Conservation (phyloP, 2,888 invertebrate species). For the Amphipyra tragopoginis region DNA sequence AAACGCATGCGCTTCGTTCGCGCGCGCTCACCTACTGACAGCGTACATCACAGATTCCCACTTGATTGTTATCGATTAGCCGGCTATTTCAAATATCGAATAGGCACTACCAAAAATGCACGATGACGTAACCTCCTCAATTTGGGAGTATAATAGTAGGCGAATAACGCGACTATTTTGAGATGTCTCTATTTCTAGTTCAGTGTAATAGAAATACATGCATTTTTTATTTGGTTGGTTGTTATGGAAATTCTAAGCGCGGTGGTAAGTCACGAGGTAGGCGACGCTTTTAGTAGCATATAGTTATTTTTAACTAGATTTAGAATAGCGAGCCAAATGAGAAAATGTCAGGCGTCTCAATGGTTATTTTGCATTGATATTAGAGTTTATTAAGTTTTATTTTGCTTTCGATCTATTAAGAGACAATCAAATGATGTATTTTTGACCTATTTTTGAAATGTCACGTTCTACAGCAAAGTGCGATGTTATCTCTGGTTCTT, state of each 20-base stretch:
- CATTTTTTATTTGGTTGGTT: slow-evolving; percentile 45
- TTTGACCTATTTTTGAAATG: slow-evolving; percentile 50
- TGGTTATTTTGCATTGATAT: slow-evolving; percentile 60
- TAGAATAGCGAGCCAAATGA: slow-evolving; percentile 61
- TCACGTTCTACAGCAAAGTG: slow-evolving; percentile 26
- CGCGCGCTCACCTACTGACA: slow-evolving; percentile 78
- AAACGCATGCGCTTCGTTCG: slow-evolving; percentile 75
- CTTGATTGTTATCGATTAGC: slow-evolving; percentile 64
- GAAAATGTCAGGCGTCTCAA: slow-evolving; percentile 59
- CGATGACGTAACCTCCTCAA: slow-evolving; percentile 16
- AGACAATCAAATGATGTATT: slow-evolving; percentile 35
- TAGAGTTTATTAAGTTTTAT: slow-evolving; percentile 48
- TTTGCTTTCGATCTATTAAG: slow-evolving; percentile 42
- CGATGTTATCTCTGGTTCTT: slow-evolving; percentile 3
- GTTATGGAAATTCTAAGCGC: slow-evolving; percentile 61
- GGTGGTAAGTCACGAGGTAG: slow-evolving; percentile 60
- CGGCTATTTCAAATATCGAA: slow-evolving; percentile 65
- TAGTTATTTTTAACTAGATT: slow-evolving; percentile 63
- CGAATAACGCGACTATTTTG: slow-evolving; percentile 25
- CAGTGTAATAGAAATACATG: not conserved
- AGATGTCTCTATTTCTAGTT: slow-evolving; percentile 13
- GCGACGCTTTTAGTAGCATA: slow-evolving; percentile 43
- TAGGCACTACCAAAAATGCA: slow-evolving; percentile 14
- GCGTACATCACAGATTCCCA: slow-evolving; percentile 60
- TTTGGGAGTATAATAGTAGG: slow-evolving; percentile 32